Base-by-base conservation (phyloP, 1,140 invertebrate species). In the Solen grandis region DNA sequence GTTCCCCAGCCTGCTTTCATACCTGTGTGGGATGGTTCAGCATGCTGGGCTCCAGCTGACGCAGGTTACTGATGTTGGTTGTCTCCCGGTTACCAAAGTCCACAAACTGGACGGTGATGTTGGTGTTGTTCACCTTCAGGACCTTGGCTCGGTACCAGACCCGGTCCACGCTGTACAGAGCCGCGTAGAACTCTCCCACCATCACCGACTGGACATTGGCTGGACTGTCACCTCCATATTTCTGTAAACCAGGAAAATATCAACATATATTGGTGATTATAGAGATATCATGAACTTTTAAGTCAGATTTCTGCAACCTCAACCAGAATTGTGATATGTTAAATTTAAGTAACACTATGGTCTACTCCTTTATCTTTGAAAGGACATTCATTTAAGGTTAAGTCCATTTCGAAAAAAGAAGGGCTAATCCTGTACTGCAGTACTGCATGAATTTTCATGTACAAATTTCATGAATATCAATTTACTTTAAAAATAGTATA, bases 21-120 rank as follows among this genome's bases (percentile, higher is more conserved):
- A 74, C 79, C 79, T 81, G 79, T n/a, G 69, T 29, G 33, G 79
- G 54, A 25, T 65, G 36, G 5, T 46, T 22, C 29, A 27, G 46
- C 36, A 74, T 27, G 8, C 65, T 60, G n/a, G 41, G 22, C 13
- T 16, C 19, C 19, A 81, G 63, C 16, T 38, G 31, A 57, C 69
- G 55, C 19, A 81, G 2, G n/a, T 74, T 46, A 4, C 50, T 38
- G 5, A 65, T 19, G 13, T 22, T 35, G 5, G 60, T 68, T 2
- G 36, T 74, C 36, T 82, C 73, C 59, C 54, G 50, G 41, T 70
- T 76, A 22, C 80, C 80, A 36, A 76, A 75, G 59, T 82, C 80
- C 4, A 82, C 10, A 55, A 82, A 70, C 16, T 55, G 46, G 10
- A 82, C 65, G 0, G 19, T 19, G 4, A 82, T 52, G 14, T 22